Base-by-base conservation (phyloP, 2,888 invertebrate species). In the Hypomecis punctinalis region DNA sequence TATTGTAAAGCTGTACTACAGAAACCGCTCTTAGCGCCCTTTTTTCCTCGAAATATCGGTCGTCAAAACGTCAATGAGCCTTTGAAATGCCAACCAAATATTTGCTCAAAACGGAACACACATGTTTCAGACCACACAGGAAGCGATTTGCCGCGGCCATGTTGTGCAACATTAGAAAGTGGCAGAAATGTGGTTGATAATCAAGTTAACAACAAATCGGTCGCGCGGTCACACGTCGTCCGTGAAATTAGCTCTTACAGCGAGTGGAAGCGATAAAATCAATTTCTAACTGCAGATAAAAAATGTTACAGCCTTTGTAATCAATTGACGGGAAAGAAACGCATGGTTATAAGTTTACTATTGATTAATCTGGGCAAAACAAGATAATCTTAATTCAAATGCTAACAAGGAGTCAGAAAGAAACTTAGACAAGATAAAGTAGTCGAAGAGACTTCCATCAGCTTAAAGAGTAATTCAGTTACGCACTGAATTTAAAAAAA, bases 11-110 rank as follows among this genome's bases (percentile, higher is more conserved):
- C 52, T 56, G 46, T 57, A 57, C 73, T 75, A 70, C 73, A 70
- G 69, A 70, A 75, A 69, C 48, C 66, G 65, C 53, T 68, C 67
- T 78, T 80, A 85, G 86, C 85, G 86, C 87, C 82, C 81, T 79
- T 88, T 86, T 88, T 86, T 84, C 76, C 75, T 74, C 74, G 37
- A 63, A 79, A 84, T 80, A 80, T 78, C 78, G 77, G 80, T 81
- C 80, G 85, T 88, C 86, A 82, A 85, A 89, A 83, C 81, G 83
- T 89, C 91, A 89, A 85, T 88, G 85, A 87, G 83, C 80, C 86
- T 88, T 90, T 85, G 81, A 86, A 91, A 89, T 80, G 72, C 77
- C 84, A 85, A 84, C 85, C 88, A 89, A 91, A 92, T 90, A 90
- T 91, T 89, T 88, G 84, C 81, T 76, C 72, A 77, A 73, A 77